Conservation (phyloP, 2,888 invertebrate genomes). For the Digitonthophagus gazella region DNA sequence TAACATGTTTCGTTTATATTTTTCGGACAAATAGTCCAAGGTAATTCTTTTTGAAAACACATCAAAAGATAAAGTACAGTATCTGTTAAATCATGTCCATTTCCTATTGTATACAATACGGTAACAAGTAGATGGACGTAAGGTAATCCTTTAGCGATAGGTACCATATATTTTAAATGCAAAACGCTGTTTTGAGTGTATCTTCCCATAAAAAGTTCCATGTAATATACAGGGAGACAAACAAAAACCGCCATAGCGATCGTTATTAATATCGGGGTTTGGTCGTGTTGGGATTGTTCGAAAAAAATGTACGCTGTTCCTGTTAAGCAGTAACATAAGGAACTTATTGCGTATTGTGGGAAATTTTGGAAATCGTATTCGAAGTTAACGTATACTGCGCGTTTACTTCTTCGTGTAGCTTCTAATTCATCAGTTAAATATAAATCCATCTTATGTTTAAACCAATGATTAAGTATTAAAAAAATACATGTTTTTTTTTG, state of each 20-base stretch:
- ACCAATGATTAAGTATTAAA: too few species aligned
- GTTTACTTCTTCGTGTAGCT: neutral
- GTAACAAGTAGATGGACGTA: slow-evolving; percentile 17
- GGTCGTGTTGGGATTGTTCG: neutral
- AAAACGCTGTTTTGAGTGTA: slow-evolving; percentile 23
- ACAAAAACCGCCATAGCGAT: slow-evolving; percentile 12
- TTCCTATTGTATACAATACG: slow-evolving; percentile 7
- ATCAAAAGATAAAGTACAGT: slow-evolving; percentile 16
- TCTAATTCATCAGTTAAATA: neutral
- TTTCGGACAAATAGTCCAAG: slow-evolving; percentile 21
- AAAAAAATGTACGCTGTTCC: neutral
- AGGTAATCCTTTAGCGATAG: slow-evolving; percentile 15
- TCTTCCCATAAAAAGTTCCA: slow-evolving; percentile 23
- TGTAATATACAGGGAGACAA: slow-evolving; percentile 22
- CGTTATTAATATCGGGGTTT: neutral
- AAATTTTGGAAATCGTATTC: slow-evolving; percentile 1
- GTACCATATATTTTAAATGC: slow-evolving; percentile 23
- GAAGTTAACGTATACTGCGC: neutral
- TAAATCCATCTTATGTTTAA: too few species aligned
- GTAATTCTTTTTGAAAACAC: slow-evolving; percentile 18
- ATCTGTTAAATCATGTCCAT: slow-evolving; percentile 17
- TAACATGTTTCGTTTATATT: slow-evolving; percentile 15
- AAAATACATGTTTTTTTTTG: too few species aligned
- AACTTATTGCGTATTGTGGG: slow-evolving; percentile 6
- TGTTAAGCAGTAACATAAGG: neutral